Percentiles rank a stretch among this genome's conserved stretches.
These are phyloP conservation scores for Macrophya annulata DNA, from an alignment of 2,888 invertebrate genomes.

Conservation along the genomic window DNA sequence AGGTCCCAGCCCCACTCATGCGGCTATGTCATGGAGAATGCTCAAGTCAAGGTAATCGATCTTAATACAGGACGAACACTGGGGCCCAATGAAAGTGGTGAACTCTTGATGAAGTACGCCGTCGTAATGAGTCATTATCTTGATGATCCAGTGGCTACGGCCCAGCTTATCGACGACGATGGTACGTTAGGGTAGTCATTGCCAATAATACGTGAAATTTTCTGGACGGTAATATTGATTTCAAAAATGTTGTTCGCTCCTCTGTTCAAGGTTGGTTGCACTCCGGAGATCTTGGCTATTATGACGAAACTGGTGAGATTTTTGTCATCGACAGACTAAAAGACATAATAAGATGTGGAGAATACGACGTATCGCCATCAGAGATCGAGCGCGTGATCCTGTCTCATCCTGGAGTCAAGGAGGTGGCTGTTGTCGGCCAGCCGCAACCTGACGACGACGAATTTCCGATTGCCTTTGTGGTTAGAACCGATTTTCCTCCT, in stretches of 20 bases:
- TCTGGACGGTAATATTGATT: not conserved
- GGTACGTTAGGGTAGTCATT: constrained; percentile 58
- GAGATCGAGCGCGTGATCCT: constrained; percentile 71
- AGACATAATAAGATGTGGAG: constrained; percentile 67
- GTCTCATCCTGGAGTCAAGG: constrained; percentile 69
- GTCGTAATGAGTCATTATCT: not conserved
- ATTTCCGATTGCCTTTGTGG: constrained; percentile 73
- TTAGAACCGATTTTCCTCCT: not conserved
- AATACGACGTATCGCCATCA: constrained; percentile 71
- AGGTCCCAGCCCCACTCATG: constrained; percentile 64
- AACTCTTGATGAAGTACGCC: constrained; percentile 52
- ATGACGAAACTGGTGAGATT: constrained; percentile 70
- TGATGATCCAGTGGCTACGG: constrained; percentile 7
- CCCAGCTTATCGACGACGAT: constrained; percentile 62
- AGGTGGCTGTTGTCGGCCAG: constrained; percentile 71
- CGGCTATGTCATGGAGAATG: constrained; percentile 63
- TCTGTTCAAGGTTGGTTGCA: constrained; percentile 70
- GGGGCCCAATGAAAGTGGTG: constrained; percentile 68
- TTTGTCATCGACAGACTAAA: constrained; percentile 74
- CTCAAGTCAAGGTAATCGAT: constrained; percentile 68
- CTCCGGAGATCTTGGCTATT: constrained; percentile 73
- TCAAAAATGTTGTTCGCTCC: not conserved
- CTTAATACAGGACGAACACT: constrained; percentile 60
- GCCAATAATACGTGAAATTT: constrained; percentile 62
- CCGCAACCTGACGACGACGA: constrained; percentile 69